Conservation (phyloP, 2,797 vertebrate genomes). For the Rhodeus uyekii region DNA sequence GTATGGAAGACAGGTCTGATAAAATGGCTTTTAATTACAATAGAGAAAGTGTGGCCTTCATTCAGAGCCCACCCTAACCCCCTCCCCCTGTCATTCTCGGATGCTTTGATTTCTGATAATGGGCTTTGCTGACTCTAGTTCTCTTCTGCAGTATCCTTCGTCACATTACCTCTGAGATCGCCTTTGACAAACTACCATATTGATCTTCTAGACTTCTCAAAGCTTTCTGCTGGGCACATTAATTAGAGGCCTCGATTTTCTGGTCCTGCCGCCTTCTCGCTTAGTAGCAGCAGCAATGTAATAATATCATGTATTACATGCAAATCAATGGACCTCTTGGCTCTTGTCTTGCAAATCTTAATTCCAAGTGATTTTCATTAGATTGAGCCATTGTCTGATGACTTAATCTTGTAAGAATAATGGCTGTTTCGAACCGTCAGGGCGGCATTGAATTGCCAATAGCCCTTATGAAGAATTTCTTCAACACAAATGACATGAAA, state of each 20-base stretch:
- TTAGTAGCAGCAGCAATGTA: constrained; percentile 89
- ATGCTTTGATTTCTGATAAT: constrained; percentile 97
- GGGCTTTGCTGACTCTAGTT: constrained; percentile 86
- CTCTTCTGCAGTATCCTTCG: constrained; percentile 74
- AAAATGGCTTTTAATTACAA: constrained; percentile 98
- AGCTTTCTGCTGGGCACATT: constrained; percentile 87
- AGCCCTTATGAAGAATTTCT: not conserved
- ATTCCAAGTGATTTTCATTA: constrained; percentile 72
- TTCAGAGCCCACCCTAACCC: constrained; percentile 69
- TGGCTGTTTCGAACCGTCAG: not conserved
- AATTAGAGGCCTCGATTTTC: constrained; percentile 88
- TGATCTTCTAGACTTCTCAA: constrained; percentile 82
- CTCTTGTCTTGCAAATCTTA: constrained; percentile 74
- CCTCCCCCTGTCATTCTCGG: constrained; percentile 74
- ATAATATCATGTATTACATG: constrained; percentile 98
- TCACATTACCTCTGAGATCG: constrained; percentile 81
- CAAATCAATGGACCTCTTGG: constrained; percentile 95
- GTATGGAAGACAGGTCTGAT: constrained; percentile 81
- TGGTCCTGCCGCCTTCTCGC: constrained; percentile 79
- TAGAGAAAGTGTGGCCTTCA: constrained; percentile 83
- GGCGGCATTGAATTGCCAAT: not conserved
- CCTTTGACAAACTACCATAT: constrained; percentile 95
- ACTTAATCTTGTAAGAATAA: constrained; percentile 11
- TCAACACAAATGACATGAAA: not conserved
- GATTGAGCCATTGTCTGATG: constrained; percentile 61